Percentiles rank a stretch among this genome's conserved stretches.
phyloP scores from a whole-genome alignment of 1,140 invertebrate species.

The Chironomus striatipennis region DNA sequence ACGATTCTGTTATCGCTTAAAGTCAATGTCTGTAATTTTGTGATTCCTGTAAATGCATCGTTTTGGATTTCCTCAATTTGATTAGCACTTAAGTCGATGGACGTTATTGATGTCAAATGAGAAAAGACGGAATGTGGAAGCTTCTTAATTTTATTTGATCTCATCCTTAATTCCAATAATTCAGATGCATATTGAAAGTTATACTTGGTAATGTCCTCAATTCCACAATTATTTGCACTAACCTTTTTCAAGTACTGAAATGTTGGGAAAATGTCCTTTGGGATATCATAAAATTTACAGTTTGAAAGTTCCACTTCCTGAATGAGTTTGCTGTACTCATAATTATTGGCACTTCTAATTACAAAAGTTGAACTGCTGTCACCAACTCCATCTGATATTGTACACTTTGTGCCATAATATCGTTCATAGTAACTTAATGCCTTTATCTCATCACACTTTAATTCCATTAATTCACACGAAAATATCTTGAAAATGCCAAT shows the following conservation, averaged over 20 bases:
- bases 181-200: constrained; percentile 5
- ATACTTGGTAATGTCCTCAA: background rate
- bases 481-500: background rate
- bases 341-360: background rate
- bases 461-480: background rate
- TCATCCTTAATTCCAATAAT: background rate
- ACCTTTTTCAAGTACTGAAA: background rate
- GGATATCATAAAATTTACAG: background rate
- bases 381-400: background rate
- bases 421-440: background rate
- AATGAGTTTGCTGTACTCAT: background rate
- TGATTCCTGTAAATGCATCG: background rate
- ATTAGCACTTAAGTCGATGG: background rate
- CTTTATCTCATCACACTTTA: constrained; percentile 1
- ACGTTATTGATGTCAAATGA: background rate
- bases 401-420: constrained; percentile 6
- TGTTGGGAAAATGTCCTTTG: background rate
- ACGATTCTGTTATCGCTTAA: background rate
- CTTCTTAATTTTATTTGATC: constrained; percentile 13
- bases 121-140: background rate
- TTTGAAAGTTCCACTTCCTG: background rate
- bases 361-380: background rate
- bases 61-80: background rate
- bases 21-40: background rate
- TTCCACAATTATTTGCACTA: background rate